Percentiles rank a stretch among this genome's conserved stretches.
phyloP scores from a whole-genome alignment of 2,113 vertebrate species.

The Lates calcarifer region DNA sequence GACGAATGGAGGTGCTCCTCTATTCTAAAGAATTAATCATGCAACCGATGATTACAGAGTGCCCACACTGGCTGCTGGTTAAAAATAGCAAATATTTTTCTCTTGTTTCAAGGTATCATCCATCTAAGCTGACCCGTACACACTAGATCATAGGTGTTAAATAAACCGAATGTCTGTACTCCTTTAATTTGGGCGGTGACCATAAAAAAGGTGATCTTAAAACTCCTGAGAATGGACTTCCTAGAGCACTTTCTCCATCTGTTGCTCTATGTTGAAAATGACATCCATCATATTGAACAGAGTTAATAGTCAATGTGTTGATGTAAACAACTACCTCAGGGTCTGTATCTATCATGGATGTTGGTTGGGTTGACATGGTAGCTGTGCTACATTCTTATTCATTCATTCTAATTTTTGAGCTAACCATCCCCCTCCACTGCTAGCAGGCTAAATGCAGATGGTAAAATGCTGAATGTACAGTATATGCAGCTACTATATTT shows the following conservation, averaged over 20 bases:
- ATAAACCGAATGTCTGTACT: neutral
- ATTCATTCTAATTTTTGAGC: slow-evolving; percentile 32
- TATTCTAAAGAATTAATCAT: slow-evolving; percentile 6
- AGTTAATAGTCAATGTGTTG: slow-evolving; percentile 1
- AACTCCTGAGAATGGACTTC: slow-evolving; percentile 1
- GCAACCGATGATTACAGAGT: neutral
- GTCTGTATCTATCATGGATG: neutral
- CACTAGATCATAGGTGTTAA: neutral
- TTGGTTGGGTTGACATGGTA: neutral
- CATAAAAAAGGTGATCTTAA: neutral
- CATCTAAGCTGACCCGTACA: neutral
- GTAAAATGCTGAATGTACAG: neutral
- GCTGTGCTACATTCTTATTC: slow-evolving; percentile 20
- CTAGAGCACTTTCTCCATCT: neutral
- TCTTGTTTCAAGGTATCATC: slow-evolving; percentile 12
- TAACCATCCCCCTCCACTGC: slow-evolving; percentile 2
- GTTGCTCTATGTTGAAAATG: neutral
- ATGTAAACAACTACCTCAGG: slow-evolving; percentile 27
- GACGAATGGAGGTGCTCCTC: neutral
- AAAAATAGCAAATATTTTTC: slow-evolving; percentile 19
- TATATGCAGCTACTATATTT: slow-evolving; percentile 21
- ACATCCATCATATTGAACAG: neutral
- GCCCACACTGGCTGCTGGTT: neutral
- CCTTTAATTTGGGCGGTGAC: neutral
- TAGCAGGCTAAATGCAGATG: slow-evolving; percentile 31